These are phyloP conservation scores for Macrosiphum euphorbiae DNA, from an alignment of 2,888 invertebrate genomes.

Conservation along the genomic window DNA sequence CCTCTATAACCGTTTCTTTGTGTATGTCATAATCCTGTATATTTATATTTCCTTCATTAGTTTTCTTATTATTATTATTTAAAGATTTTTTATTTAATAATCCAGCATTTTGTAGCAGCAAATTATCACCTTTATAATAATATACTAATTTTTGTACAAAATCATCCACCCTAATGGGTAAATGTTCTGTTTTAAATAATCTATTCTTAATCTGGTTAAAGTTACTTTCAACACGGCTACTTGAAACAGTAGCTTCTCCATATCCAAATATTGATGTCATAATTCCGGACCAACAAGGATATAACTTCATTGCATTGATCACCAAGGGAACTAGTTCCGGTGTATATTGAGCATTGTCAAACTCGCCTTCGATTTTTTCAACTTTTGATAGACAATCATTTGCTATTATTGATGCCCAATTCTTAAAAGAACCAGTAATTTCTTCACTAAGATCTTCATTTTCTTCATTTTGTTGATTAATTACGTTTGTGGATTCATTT, in stretches of 20 bases:
- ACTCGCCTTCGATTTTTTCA: not conserved
- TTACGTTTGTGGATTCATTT: not conserved
- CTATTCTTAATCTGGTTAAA: not conserved
- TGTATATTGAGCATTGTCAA: not conserved
- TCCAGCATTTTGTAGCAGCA: not conserved
- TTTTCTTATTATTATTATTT: too few species aligned
- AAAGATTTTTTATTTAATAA: too few species aligned
- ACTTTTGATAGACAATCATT: not conserved
- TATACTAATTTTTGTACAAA: not conserved
- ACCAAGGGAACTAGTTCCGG: constrained; percentile 2
- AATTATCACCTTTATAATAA: not conserved
- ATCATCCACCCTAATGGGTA: not conserved
- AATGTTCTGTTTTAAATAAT: not conserved
- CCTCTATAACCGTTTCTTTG: too few species aligned
- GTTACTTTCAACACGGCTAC: not conserved
- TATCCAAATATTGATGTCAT: not conserved
- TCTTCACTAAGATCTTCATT: not conserved
- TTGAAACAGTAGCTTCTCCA: constrained; percentile 4
- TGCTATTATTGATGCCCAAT: not conserved
- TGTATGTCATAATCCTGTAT: too few species aligned
- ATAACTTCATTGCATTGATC: not conserved
- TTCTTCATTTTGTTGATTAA: not conserved
- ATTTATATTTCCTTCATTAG: too few species aligned
- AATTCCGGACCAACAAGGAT: constrained; percentile 15
- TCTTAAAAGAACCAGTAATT: not conserved